These are phyloP conservation scores for Darevskia nairensis DNA, from an alignment of 2,797 vertebrate genomes.

Conservation along the genomic window DNA sequence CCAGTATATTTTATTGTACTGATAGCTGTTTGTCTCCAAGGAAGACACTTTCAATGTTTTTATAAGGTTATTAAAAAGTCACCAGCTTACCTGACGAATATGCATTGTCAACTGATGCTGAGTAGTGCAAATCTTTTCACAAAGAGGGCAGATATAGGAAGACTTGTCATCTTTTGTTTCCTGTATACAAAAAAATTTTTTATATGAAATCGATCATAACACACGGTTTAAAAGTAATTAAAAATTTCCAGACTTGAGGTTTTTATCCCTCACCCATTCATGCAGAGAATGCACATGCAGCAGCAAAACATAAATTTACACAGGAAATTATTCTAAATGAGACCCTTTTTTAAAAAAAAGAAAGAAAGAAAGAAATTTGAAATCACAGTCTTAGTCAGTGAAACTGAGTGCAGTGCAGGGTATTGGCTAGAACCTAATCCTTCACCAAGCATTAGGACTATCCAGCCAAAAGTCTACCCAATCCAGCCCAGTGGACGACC, in stretches of 20 bases:
- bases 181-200: constrained; percentile 71
- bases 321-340: neutral
- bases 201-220: neutral
- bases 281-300: neutral
- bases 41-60: neutral
- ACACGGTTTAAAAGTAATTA: neutral
- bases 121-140: constrained; percentile 91
- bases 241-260: neutral
- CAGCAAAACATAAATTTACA: neutral
- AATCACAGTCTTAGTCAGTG: neutral
- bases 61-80: neutral
- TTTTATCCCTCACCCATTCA: neutral
- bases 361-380: neutral
- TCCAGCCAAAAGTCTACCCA: too few species aligned
- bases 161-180: constrained; percentile 92
- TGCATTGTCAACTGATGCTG: constrained; percentile 98
- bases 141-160: constrained; percentile 89
- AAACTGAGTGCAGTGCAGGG: neutral
- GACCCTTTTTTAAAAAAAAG: too few species aligned
- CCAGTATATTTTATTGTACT: constrained; percentile 24
- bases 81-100: constrained; percentile 89
- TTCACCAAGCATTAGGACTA: too few species aligned
- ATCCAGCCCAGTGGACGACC: neutral
- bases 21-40: neutral
- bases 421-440: too few species aligned